These are phyloP conservation scores for Lagopus leucura DNA, from an alignment of 2,113 vertebrate genomes.

Conservation along the genomic window DNA sequence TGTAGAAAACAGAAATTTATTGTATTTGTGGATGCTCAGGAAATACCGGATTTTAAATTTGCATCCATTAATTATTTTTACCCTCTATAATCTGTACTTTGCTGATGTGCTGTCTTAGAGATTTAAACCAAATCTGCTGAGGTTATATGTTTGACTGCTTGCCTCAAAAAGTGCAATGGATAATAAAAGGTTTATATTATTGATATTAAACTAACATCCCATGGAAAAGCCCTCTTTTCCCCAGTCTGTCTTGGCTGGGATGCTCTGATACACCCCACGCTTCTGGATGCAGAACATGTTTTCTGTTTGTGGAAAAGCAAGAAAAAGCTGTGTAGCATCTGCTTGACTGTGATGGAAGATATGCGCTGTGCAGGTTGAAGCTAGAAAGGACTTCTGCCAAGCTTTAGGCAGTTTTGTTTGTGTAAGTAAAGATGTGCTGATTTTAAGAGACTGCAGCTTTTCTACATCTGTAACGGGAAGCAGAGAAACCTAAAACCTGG, in stretches of 20 bases:
- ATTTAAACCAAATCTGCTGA: conserved; percentile 47
- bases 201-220: conserved; percentile 6
- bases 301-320: background rate
- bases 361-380: background rate
- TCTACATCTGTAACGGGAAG: background rate
- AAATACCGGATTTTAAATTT: conserved; percentile 15
- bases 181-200: conserved; percentile 14
- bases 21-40: background rate
- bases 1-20: background rate
- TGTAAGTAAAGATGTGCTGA: background rate
- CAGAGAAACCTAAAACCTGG: background rate
- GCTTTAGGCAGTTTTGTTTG: background rate
- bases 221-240: background rate
- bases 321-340: background rate
- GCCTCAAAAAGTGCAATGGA: background rate
- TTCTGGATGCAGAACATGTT: background rate
- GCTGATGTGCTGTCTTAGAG: conserved; percentile 15
- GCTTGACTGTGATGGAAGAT: rapidly evolving
- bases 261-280: rapidly evolving
- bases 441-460: background rate
- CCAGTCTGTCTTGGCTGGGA: background rate
- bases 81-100: conserved; percentile 38
- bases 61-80: conserved; percentile 56
- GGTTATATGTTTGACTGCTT: conserved; percentile 14
- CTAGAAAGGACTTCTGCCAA: background rate